phyloP scores from a whole-genome alignment of 2,797 vertebrate genomes.

The Myotis myotis region DNA sequence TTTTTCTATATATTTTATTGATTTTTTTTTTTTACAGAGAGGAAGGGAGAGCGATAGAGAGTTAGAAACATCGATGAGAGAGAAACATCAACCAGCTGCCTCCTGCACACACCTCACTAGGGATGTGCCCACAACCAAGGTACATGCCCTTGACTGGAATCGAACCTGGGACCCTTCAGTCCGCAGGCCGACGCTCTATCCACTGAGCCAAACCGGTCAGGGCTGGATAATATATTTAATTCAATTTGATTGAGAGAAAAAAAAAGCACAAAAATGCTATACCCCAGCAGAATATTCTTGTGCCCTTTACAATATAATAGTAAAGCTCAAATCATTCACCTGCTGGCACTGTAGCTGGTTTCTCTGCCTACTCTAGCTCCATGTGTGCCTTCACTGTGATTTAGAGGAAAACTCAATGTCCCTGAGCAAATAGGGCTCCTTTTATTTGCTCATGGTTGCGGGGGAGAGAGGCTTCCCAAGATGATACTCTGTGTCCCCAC shows the following conservation, averaged over 20 bases:
- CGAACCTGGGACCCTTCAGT: no score
- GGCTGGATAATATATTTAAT: constrained; percentile 16
- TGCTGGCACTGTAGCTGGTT: neutral
- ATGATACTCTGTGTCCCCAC: rapidly evolving
- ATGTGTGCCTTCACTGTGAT: neutral
- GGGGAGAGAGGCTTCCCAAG: neutral
- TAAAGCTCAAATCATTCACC: neutral
- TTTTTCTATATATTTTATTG: no score
- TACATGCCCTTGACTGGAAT: no score
- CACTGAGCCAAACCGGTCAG: no score
- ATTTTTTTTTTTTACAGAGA: no score
- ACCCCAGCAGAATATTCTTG: neutral
- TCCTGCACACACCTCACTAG: no score
- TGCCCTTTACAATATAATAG: neutral
- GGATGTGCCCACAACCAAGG: no score
- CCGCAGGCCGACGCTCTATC: no score
- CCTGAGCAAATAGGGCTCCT: neutral
- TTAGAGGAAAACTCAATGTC: neutral
- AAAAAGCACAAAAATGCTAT: neutral
- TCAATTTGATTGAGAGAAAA: neutral
- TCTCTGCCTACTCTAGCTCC: neutral
- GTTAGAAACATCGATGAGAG: no score
- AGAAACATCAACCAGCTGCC: no score
- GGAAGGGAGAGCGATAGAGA: no score
- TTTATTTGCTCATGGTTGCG: neutral